Conservation (phyloP, 2,113 vertebrate genomes). For the Isichthys henryi region DNA sequence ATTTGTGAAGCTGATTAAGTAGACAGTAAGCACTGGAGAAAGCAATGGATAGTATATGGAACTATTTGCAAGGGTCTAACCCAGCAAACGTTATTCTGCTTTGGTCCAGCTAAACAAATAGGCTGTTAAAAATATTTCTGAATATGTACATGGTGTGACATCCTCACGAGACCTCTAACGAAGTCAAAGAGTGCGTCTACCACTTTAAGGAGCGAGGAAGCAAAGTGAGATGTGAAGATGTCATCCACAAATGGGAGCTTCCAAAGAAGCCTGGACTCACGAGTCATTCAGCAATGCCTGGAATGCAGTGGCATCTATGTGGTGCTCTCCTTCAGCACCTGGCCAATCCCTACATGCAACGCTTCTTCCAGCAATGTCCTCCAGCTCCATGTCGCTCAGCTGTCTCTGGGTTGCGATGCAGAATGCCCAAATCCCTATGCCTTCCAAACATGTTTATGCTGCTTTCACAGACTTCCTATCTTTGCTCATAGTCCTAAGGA, state of each 20-base stretch:
- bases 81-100: background rate
- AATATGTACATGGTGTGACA: background rate
- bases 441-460: background rate
- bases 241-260: background rate
- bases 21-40: background rate
- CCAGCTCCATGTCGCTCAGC: background rate
- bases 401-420: background rate
- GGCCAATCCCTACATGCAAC: background rate
- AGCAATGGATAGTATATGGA: background rate
- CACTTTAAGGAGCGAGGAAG: background rate
- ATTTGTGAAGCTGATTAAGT: background rate
- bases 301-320: background rate
- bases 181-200: background rate
- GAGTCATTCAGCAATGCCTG: background rate
- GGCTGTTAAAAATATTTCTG: background rate
- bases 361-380: background rate
- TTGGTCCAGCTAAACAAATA: background rate
- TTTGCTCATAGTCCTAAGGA: background rate
- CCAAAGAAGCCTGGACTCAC: background rate
- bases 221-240: background rate
- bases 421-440: background rate
- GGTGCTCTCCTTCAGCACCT: slow-evolving; percentile 20
- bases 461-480: background rate
- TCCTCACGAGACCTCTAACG: background rate
- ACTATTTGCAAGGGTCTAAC: background rate